phyloP scores from a whole-genome alignment of 1,140 invertebrate genomes.

The Bathynomus jamesi region DNA sequence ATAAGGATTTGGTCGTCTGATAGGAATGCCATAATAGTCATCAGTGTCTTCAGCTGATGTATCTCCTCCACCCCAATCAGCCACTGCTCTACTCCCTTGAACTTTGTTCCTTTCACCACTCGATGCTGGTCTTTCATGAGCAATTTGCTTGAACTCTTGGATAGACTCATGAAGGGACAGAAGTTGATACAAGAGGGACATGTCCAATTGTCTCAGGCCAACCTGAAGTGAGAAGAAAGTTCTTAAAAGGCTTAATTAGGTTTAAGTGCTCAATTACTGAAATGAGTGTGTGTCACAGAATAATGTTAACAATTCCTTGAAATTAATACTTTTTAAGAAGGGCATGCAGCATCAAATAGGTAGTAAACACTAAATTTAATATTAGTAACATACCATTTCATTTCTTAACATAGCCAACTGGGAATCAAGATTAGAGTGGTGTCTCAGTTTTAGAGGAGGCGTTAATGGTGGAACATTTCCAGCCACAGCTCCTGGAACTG shows the following conservation, averaged over 20 bases:
- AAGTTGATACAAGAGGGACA: conserved; percentile 45
- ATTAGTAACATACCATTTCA: conserved; percentile 39
- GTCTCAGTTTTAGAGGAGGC: conserved; percentile 13
- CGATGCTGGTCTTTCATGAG: conserved; percentile 21
- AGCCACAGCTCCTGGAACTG: conserved; percentile 27
- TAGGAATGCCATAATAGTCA: conserved; percentile 37
- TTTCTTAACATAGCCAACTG: conserved; percentile 40
- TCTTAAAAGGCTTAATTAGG: neutral
- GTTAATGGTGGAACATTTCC: conserved; percentile 22
- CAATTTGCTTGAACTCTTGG: conserved; percentile 42
- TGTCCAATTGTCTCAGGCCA: conserved; percentile 44
- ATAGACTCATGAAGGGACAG: conserved; percentile 45
- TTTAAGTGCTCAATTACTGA: no score
- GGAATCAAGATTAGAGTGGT: conserved; percentile 38
- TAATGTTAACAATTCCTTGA: no score
- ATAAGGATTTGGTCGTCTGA: conserved; percentile 28
- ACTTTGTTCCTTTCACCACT: neutral
- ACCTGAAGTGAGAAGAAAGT: conserved; percentile 38
- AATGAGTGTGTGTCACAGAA: no score
- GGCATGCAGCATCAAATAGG: no score
- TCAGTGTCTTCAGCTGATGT: conserved; percentile 37
- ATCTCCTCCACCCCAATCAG: conserved; percentile 28
- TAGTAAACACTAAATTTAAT: neutral
- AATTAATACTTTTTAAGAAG: no score
- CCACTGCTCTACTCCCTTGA: neutral